A percentile compares a stretch with the other conserved stretches of the same genome.
Conservation (phyloP, 2,888 invertebrate genomes). For the Ametastegia equiseti region DNA sequence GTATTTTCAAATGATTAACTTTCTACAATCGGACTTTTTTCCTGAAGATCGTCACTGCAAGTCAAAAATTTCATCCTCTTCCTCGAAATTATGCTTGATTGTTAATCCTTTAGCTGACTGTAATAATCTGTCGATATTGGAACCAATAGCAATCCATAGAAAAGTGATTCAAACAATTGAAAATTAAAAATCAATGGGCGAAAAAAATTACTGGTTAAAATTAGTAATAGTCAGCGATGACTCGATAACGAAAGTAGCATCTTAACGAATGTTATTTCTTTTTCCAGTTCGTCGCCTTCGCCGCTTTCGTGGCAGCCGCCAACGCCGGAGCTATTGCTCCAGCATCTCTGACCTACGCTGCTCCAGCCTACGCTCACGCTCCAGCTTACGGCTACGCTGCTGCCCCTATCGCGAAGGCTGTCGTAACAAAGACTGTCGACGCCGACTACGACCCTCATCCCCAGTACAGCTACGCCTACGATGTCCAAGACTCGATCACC, state of each 20-base stretch:
- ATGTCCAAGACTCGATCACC: constrained; percentile 63
- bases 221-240: background rate
- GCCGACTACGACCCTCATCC: constrained; percentile 63
- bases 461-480: constrained; percentile 65
- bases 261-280: constrained; percentile 27
- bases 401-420: constrained; percentile 67
- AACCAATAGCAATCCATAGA: background rate
- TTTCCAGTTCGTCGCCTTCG: constrained; percentile 76
- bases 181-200: background rate
- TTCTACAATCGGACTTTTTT: no score
- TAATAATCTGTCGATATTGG: background rate
- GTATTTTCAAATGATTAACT: no score
- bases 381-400: constrained; percentile 84
- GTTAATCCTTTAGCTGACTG: background rate
- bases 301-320: constrained; percentile 76
- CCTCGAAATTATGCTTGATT: no score
- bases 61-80: no score
- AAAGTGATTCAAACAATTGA: background rate
- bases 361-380: constrained; percentile 83
- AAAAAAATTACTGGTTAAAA: background rate
- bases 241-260: background rate
- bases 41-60: no score
- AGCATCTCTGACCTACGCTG: constrained; percentile 54
- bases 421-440: constrained; percentile 61
- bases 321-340: constrained; percentile 76